Evolutionary conservation across 2,888 invertebrate species (phyloP).

Genomic region (Darwinula stevensoni): DNA sequence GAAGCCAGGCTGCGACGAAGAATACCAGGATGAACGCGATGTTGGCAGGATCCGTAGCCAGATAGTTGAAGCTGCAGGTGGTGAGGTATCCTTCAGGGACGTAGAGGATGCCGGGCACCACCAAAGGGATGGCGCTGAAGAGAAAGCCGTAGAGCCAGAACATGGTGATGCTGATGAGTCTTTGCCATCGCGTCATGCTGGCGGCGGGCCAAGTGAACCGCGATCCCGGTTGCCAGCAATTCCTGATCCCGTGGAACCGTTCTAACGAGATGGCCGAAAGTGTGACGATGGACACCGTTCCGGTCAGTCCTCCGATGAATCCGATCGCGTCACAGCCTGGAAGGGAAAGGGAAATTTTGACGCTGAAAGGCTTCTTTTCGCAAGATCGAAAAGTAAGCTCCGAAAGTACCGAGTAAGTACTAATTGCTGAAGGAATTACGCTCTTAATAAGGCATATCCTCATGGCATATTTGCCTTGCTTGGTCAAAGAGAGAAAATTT

Average conservation of each 20-base stretch:
- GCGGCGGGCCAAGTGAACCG: too few relatives aligned
- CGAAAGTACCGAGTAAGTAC: too few relatives aligned
- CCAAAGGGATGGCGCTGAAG: constrained; percentile 37
- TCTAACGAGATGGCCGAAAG: constrained; percentile 48
- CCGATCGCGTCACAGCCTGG: constrained; percentile 47
- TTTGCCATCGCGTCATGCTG: constrained; percentile 23
- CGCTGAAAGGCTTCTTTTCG: too few relatives aligned
- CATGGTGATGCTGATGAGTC: constrained; percentile 26
- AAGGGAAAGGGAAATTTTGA: constrained; percentile 12
- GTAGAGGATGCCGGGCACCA: constrained; percentile 38
- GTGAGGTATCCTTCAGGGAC: constrained; percentile 56
- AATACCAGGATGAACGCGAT: constrained; percentile 39
- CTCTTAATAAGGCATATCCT: too few relatives aligned
- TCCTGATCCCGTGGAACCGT: constrained; percentile 40
- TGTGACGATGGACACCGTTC: constrained; percentile 48
- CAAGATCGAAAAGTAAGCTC: too few relatives aligned
- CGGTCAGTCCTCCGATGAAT: constrained; percentile 46
- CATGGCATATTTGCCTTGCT: too few relatives aligned
- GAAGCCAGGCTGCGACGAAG: constrained; percentile 40
- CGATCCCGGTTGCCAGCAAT: too few relatives aligned
- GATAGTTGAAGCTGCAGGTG: constrained; percentile 57
- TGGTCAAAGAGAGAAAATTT: too few relatives aligned
- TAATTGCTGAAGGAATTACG: too few relatives aligned
- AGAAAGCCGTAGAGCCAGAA: constrained; percentile 41
- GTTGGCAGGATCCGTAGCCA: constrained; percentile 26